Evolutionary conservation across 1,140 invertebrate genomes (phyloP), one percentile per base, ranked within the genome.

Genomic region (Samia ricini): DNA sequence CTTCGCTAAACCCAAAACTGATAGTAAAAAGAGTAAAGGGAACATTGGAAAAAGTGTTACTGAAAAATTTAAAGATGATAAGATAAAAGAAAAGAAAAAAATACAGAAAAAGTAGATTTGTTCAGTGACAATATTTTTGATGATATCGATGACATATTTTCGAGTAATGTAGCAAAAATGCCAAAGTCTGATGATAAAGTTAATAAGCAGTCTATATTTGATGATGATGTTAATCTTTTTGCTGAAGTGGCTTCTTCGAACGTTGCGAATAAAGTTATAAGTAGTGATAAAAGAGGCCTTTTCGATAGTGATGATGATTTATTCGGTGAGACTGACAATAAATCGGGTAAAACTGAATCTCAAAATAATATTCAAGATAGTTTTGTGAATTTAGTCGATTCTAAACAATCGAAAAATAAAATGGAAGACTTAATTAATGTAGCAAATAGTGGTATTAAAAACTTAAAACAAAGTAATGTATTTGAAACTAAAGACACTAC

Each of bases 101-200:
- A 0, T 49, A n/a, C 51, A 22, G 60, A 58, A 52, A 85, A 85
- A 65, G 66, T 88, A 18, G 85, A 89, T 72, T 62, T 88, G 15
- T 88, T 89, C 24, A 81, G 63, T 58, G 86, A 89, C 66, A 75
- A 84, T 68, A 49, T 87, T 49, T 89, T 88, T 62, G 85, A 88
- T 70, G 86, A 88, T 70, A 79, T 84, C 12, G 85, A 85, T 70
- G 80, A 91, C 77, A 83, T 86, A 57, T 88, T 88, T 64, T 79
- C 82, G 7, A 69, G 73, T 12, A 82, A 79, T 65, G 64, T 85
- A 52, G 66, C 73, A 15, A 79, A 77, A 73, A 64, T 75, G 20
- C 76, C 71, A 0, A 56, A 66, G 24, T 15, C 33, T 7, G 77
- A 75, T 63, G 33, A 76, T 55, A 64, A 60, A 48, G 61, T 60